phyloP scores from a whole-genome alignment of 1,140 invertebrate genomes.

The Aradophagus sp. region DNA sequence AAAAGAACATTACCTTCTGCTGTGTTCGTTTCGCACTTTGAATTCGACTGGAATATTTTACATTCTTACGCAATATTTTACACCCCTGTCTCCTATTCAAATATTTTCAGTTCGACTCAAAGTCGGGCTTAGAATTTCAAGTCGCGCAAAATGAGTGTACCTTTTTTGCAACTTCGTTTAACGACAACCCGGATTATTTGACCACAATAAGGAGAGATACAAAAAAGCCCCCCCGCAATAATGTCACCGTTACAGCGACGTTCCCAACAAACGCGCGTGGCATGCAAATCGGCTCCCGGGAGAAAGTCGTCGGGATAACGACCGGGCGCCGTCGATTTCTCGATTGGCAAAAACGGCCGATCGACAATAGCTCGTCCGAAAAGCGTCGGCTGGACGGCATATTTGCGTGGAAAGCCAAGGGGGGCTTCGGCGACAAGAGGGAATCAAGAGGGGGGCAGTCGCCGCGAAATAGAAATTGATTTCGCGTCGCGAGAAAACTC shows the following conservation, averaged over 20 bases:
- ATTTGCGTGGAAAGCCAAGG: slow-evolving; percentile 47
- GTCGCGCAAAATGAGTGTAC: too few species aligned
- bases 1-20: too few species aligned
- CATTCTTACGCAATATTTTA: too few species aligned
- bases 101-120: too few species aligned
- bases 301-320: slow-evolving; percentile 35
- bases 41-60: too few species aligned
- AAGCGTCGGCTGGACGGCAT: slow-evolving; percentile 28
- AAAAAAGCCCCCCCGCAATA: not conserved
- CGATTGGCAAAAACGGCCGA: slow-evolving; percentile 15
- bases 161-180: too few species aligned
- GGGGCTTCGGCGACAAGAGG: not conserved
- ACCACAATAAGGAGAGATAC: too few species aligned
- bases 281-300: slow-evolving; percentile 22
- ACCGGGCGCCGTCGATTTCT: slow-evolving; percentile 7
- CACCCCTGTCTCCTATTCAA: too few species aligned
- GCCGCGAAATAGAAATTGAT: slow-evolving; percentile 47
- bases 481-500: slow-evolving; percentile 39
- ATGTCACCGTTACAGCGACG: not conserved
- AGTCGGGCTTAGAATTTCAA: too few species aligned
- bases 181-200: too few species aligned
- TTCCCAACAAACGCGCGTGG: slow-evolving; percentile 7
- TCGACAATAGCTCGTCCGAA: slow-evolving; percentile 20
- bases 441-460: slow-evolving; percentile 22
- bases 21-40: too few species aligned